Evolutionary conservation across 2,888 invertebrate genomes (phyloP).

Genomic region (Pseudolycoriella hygida): DNA sequence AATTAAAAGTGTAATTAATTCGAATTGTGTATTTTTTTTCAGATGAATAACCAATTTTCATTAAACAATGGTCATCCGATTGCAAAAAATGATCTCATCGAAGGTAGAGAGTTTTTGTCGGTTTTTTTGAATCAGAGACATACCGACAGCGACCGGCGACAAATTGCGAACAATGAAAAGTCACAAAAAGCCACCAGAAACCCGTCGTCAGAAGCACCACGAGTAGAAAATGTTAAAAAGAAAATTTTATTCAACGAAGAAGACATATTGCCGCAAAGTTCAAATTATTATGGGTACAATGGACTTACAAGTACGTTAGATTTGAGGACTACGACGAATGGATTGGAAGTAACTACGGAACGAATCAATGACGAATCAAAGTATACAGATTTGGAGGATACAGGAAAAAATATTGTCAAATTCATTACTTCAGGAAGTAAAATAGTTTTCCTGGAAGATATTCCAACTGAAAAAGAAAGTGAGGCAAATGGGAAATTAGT

Average conservation of each 20-base stretch:
- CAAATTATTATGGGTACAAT: not conserved
- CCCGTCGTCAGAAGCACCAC: not conserved
- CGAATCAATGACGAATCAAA: not conserved
- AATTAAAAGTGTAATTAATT: too few relatives aligned
- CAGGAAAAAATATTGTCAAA: slow-evolving; percentile 19
- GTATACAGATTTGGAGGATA: not conserved
- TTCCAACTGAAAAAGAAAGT: slow-evolving; percentile 9
- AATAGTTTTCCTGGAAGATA: slow-evolving; percentile 22
- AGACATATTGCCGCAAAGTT: not conserved
- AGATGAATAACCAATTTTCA: too few relatives aligned
- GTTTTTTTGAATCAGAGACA: slow-evolving; percentile 19
- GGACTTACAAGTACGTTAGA: not conserved
- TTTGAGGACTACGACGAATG: slow-evolving; percentile 1
- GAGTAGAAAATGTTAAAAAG: not conserved
- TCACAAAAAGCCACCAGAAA: slow-evolving; percentile 7
- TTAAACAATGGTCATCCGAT: not conserved
- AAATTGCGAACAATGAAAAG: slow-evolving; percentile 18
- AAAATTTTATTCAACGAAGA: not conserved
- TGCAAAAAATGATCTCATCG: slow-evolving; percentile 21
- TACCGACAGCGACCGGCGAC: slow-evolving; percentile 15
- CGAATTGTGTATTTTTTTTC: too few relatives aligned
- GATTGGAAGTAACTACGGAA: not conserved
- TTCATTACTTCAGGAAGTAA: slow-evolving; percentile 24
- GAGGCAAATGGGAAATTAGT: not conserved
- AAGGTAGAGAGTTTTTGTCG: slow-evolving; percentile 26